Base-by-base conservation (phyloP, 2,888 invertebrate genomes). In the Sylvicola fuscatus region DNA sequence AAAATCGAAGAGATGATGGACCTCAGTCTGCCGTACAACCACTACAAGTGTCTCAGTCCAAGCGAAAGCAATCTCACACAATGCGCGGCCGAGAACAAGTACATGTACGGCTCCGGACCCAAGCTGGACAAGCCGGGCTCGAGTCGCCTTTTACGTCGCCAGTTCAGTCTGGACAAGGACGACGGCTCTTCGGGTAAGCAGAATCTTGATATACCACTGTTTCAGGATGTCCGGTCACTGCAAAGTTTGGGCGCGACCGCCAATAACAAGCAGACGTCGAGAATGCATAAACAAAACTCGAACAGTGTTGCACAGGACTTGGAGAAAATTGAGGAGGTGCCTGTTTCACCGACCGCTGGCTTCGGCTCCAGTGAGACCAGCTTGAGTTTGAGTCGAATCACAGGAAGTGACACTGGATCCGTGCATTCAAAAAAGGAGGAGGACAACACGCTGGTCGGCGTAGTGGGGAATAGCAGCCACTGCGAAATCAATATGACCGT, bases 1-100 rank as follows among this genome's bases (percentile, higher is more conserved):
- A 55, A 54, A 42, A 53, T 59, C 34, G 59, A 59, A 42, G 58
- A 59, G 41, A 56, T 59, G 50, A 58, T 59, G 45, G 79, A 78
- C 47, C 61, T 76, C 33, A 76, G 77, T 51, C 72, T 72, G 1
- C 75, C 78, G 3, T 81, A 79, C 53, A 72, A 74, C 49, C 74
- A 78, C 44, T 80, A 79, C 56, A 70, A 74, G 52, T 77, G 72
- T 49, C 60, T 73, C 14, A 72, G 72, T 46, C 72, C 72, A 6
- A 72, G 71, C 42, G 68, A 69, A 45, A 62, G 62, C 42, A 61
- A 61, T 40, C 44, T 59, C 3, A 51, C 56, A 7, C 54, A 57
- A 39, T 37, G 34, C 15, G 55, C 49, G 43, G 46, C 47, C 15
- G 58, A 58, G 38, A 54, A 54, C 15, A 58, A 56, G 41, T 58